phyloP scores from a whole-genome alignment of 2,888 invertebrate species.

The Drosophila fungiperda region DNA sequence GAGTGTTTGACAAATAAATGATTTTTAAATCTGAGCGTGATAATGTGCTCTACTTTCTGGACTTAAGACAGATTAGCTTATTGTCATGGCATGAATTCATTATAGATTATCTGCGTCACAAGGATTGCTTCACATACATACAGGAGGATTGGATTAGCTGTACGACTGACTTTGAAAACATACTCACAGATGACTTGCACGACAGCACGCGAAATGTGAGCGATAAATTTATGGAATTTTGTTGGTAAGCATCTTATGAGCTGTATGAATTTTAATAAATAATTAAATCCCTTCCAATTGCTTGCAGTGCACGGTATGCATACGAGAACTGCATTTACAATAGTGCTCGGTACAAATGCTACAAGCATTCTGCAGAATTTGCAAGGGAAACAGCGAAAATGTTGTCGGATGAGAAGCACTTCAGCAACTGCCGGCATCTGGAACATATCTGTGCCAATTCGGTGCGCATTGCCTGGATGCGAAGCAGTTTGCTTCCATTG shows the following conservation, averaged over 20 bases:
- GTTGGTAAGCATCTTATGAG: slow-evolving; percentile 79
- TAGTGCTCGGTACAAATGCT: slow-evolving; percentile 84
- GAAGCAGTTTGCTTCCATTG: slow-evolving; percentile 33
- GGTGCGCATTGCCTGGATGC: slow-evolving; percentile 15
- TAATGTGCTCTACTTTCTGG: background rate
- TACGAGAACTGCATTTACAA: slow-evolving; percentile 85
- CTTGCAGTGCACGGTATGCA: slow-evolving; percentile 83
- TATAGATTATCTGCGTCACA: slow-evolving; percentile 83
- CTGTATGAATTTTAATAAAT: background rate
- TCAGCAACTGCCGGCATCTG: slow-evolving; percentile 82
- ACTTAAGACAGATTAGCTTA: background rate
- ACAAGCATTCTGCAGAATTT: slow-evolving; percentile 83
- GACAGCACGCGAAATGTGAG: slow-evolving; percentile 76
- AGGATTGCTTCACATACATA: slow-evolving; percentile 84
- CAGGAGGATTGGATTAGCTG: slow-evolving; percentile 84
- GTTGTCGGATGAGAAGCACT: slow-evolving; percentile 84
- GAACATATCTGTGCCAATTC: slow-evolving; percentile 76
- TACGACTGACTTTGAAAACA: slow-evolving; percentile 80
- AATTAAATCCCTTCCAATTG: background rate
- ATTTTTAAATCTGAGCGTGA: background rate
- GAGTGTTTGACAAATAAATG: background rate
- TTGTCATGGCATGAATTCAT: background rate
- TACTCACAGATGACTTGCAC: slow-evolving; percentile 82
- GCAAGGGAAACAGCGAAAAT: slow-evolving; percentile 84
- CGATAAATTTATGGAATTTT: slow-evolving; percentile 84